These are phyloP conservation scores for Lepidochitona cinerea DNA, from an alignment of 2,888 invertebrate species.

Conservation along the genomic window DNA sequence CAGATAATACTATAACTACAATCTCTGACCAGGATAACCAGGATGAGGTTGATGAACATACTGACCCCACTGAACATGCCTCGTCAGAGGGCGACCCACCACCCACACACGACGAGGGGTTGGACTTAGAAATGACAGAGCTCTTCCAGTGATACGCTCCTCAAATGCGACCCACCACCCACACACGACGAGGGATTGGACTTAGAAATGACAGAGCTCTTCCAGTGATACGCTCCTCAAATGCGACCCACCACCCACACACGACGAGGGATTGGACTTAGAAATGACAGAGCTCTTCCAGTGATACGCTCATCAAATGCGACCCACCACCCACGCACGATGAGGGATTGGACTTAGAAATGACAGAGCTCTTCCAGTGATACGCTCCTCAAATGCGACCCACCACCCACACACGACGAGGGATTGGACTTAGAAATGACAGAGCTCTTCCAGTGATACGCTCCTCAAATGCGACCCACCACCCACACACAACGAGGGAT, in stretches of 20 bases:
- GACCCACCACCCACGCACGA: no score
- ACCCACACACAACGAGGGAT: no score
- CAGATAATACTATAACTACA: neutral
- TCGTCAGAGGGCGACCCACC: neutral
- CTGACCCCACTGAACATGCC: neutral
- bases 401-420: neutral
- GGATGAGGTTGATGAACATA: slow-evolving; percentile 11
- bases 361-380: neutral
- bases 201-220: neutral
- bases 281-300: neutral
- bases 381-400: no score
- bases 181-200: neutral
- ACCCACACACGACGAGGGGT: neutral
- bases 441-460: neutral
- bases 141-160: neutral
- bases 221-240: no score
- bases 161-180: no score
- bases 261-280: neutral
- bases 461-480: no score
- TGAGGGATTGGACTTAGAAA: neutral
- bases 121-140: neutral
- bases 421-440: neutral
- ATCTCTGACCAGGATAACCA: slow-evolving; percentile 7
- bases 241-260: no score
- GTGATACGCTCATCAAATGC: no score